Evolutionary conservation across 2,113 vertebrate genomes (phyloP), one percentile per base, ranked within the genome.

Genomic region (Tautogolabrus adspersus): DNA sequence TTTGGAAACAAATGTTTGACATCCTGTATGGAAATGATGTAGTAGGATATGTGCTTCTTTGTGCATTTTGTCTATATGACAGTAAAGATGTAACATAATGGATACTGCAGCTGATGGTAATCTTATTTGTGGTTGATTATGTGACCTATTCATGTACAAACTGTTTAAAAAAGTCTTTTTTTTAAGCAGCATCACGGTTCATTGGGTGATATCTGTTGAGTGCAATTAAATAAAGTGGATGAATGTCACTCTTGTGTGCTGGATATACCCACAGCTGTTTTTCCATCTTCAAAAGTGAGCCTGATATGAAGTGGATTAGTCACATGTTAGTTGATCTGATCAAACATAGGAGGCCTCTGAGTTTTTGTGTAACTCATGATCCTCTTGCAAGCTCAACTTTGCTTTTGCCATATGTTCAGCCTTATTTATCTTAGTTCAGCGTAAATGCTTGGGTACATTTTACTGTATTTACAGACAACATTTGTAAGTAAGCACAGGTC

Each of bases 271-370:
- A 26, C 78, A 77, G 79, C 66, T 79, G 60, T 59, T 81, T 61
- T 78, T 10, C 22, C 30, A 1, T 77, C 62, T 65, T 69, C 58
- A 34, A 3, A 77, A 65, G 62, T 76, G 44, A 85, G 63, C 64
- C 66, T 37, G 55, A 83, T 81, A 60, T 72, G 47, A 77, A 61
- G 0, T 81, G 58, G 72, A 75, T 82, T 73, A 34, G 81, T 79
- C 58, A 26, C 44, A 66, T 65, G 51, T 71, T 74, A 71, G 34
- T 13, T 51, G 46, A 79, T 82, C 6, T 30, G 61, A 81, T 79
- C 52, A 47, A 52, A 44, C 69, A 69, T 8, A 57, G 67, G n/a
- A 52, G 46, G 11, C 19, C 54, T 75, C 40, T 72, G 49, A 83
- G 46, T 73, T 67, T 65, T 16, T 59, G 7, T 49, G 8, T n/a